Base-by-base conservation (phyloP, 2,113 vertebrate species). In the Numenius arquata region DNA sequence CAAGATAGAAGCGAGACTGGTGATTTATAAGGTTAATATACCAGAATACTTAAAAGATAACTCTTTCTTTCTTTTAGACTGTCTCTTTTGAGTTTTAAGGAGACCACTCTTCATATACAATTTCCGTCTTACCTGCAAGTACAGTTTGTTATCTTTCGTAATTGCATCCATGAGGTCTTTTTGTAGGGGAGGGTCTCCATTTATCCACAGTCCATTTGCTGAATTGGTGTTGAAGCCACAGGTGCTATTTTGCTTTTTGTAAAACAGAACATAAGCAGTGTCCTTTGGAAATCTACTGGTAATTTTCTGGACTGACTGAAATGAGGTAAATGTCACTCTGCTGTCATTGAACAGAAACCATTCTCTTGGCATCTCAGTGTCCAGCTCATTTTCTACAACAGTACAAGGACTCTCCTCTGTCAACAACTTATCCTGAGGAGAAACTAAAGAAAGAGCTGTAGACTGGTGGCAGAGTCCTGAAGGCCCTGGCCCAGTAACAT, bases 261-360 rank as follows among this genome's bases (percentile, higher is more conserved):
- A 99, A 93, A 99, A 98, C 65, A 99, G 98, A 88, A 99, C 99
- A 85, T 99, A 99, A 50, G 99, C 99, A 15, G 99, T 99, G 98
- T 99, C 99, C 98, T 99, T 99, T 88, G 99, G 99, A 98, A 99
- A 99, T 73, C 99, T 98, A 96, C 98, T 99, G 12, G 99, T 99
- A 84, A 99, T 99, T 97, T 99, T 99, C 97, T 99, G 99, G 96
- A 99, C 99, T 50, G 99, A 99, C 62, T 99, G 98, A 98, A 99
- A 99, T 79, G 99, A 99, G 79, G 99, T 99, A 98, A 99, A 99
- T 4, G 99, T 99, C 97, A 99, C 99, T 97, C 99, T 98, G 97
- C 99, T 99, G 93, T 99, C 99, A 96, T 99, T 99, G 97, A 99
- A 99, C 87, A 99, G 98, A 98, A 99, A 99, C 99, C 99, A 99